Evolutionary conservation across 35 echinoderm and acorn worm genomes (phyloP), one percentile per base, ranked within the genome.

Genomic region (Strongylocentrotus purpuratus): DNA sequence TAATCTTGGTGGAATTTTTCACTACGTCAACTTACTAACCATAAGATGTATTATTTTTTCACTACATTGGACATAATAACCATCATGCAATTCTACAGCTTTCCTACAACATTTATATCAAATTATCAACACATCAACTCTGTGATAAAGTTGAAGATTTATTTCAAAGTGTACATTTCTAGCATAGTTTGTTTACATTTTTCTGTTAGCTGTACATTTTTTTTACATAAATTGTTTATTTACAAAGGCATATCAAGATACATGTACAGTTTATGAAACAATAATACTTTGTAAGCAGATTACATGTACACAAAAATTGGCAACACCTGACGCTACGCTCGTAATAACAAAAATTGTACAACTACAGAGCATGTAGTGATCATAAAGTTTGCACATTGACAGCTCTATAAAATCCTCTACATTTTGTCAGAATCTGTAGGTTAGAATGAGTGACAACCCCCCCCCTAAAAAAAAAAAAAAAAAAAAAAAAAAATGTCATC

Each of bases 201-300:
- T 78, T 78, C 65, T 78, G 65, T 78, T 78, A 78, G 65, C 65
- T 78, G 15, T 45, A 89, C 87, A 45, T 89, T 89, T 89, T 89
- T 89, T 89, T 33, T 46, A 89, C 87, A 45, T 89, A 89, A 46
- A 89, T 89, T 88, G 87, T 41, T 88, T 89, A 89, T 89, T 89
- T 89, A 89, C 87, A 89, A 89, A 89, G 87, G 87, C 87, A 89
- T 89, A 89, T 89, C 87, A 89, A 89, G 87, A 89, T 89, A 89
- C 87, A 89, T 55, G 50, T 78, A 78, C 65, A 78, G 20, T 78
- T 78, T n/a, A 89, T 89, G 17, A 33, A 89, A 46, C 45, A 89
- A 89, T 89, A 89, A 89, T 89, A 89, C 87, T 46, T 89, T 33
- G 14, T 89, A 33, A 89, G 33, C 32, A 45, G 87, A 25, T 45